Evolutionary conservation across 2,113 vertebrate species (phyloP).

Genomic region (Poecile atricapillus): DNA sequence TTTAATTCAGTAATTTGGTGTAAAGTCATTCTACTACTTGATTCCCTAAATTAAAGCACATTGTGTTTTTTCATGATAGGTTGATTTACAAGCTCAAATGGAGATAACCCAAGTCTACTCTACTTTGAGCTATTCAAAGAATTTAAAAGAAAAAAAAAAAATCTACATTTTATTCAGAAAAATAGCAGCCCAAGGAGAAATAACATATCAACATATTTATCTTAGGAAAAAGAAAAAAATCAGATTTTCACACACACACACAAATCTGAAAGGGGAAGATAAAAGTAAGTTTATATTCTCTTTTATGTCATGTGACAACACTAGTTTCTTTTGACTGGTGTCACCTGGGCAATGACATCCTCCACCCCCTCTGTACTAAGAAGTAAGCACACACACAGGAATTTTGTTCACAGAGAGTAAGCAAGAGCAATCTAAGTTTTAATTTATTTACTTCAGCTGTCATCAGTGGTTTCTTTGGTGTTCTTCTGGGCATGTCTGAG

Average conservation of each 20-base stretch:
- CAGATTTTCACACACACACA: background rate
- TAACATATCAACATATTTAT: background rate
- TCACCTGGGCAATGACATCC: background rate
- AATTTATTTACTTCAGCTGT: constrained; percentile 82
- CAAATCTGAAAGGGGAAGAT: background rate
- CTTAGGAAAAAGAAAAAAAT: background rate
- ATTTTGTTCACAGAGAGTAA: constrained; percentile 58
- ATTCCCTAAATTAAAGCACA: background rate
- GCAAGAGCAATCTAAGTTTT: constrained; percentile 69
- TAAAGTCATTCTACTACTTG: background rate
- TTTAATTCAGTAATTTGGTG: background rate
- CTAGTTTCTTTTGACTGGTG: background rate
- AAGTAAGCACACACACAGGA: constrained; percentile 8
- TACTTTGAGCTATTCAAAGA: background rate
- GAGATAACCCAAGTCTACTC: background rate
- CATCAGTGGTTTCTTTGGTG: constrained; percentile 81
- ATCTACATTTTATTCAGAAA: background rate
- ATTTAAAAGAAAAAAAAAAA: background rate
- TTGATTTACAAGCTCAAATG: background rate
- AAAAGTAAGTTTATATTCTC: background rate
- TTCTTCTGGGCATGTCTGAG: constrained; percentile 82
- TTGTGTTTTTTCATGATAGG: background rate
- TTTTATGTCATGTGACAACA: background rate
- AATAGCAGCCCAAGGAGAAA: background rate
- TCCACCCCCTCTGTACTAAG: background rate